phyloP scores from a whole-genome alignment of 92 coral and sea anemone genomes.

The Paramuricea clavata region DNA sequence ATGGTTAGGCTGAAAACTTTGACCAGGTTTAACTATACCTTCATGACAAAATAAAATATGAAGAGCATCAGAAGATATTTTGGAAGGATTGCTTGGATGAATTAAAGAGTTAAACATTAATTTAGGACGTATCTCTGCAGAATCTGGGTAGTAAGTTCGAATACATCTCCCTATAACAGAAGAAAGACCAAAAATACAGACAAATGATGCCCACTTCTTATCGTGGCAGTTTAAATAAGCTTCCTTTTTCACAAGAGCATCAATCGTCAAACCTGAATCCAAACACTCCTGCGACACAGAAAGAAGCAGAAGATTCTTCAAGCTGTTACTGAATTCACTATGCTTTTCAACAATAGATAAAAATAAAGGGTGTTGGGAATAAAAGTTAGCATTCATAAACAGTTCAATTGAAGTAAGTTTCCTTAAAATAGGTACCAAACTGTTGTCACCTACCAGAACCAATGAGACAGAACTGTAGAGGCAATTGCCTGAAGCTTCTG shows the following conservation, averaged over 20 bases:
- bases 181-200: neutral
- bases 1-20: slow-evolving; percentile 5
- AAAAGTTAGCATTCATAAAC: neutral
- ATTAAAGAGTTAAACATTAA: slow-evolving; percentile 5
- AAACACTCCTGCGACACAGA: neutral
- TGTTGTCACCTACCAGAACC: neutral
- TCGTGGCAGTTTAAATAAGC: neutral
- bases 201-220: neutral
- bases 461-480: slow-evolving; percentile 2
- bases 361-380: neutral
- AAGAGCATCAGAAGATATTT: neutral
- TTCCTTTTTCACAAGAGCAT: neutral
- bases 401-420: neutral
- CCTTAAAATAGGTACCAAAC: neutral
- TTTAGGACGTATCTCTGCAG: slow-evolving; percentile 26
- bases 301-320: neutral
- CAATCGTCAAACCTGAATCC: neutral
- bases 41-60: neutral
- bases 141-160: slow-evolving; percentile 9
- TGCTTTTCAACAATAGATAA: neutral
- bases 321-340: neutral
- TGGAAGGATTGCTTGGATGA: neutral
- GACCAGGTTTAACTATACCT: neutral
- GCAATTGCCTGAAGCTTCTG: too few relatives aligned
- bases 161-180: too few relatives aligned